Evolutionary conservation across 92 coral and sea anemone species (phyloP).

Genomic region (Parazoanthus swiftii): DNA sequence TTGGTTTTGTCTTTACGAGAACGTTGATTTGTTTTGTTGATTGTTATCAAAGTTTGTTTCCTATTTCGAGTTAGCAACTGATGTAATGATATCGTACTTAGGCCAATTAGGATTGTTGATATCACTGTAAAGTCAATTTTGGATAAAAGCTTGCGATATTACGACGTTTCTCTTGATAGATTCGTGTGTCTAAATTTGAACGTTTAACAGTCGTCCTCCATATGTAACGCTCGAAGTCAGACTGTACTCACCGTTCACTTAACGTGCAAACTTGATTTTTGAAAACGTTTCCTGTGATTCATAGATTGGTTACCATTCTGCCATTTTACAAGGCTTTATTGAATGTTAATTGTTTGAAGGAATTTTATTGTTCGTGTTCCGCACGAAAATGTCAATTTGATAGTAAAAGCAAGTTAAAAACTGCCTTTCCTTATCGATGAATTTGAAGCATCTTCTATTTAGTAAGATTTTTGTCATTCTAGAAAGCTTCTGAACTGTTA

Average conservation of each 20-base stretch:
- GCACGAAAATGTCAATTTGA: background rate
- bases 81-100: slow-evolving; percentile 3
- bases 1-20: background rate
- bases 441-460: background rate
- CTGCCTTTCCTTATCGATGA: background rate
- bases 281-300: background rate
- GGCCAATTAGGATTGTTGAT: background rate
- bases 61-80: background rate
- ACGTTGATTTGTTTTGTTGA: slow-evolving; percentile 13
- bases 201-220: too few relatives aligned
- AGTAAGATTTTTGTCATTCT: background rate
- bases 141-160: background rate
- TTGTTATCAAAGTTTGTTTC: slow-evolving; percentile 8
- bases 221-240: background rate
- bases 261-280: background rate
- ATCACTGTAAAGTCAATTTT: background rate
- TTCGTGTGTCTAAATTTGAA: background rate
- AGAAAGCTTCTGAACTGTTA: slow-evolving; percentile 7
- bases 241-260: background rate
- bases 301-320: background rate
- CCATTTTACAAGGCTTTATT: background rate
- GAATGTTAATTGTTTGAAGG: background rate
- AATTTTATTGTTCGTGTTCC: background rate
- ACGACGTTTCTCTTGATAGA: background rate
- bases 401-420: background rate